Evolutionary conservation across 2,797 vertebrate genomes (phyloP).

Genomic region (Syncerus caffer): DNA sequence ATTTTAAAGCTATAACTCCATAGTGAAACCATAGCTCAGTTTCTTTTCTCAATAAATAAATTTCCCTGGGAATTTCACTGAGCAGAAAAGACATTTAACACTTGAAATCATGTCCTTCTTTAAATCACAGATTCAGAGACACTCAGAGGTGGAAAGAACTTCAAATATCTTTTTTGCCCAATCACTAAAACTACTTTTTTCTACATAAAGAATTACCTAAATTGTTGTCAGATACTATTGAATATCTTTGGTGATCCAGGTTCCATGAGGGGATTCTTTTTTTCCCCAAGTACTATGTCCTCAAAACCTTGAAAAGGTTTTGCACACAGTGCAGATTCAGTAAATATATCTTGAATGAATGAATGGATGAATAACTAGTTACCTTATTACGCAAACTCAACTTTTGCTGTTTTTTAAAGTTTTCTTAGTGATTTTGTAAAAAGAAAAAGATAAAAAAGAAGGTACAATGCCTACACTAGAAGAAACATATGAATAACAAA

Average conservation of each 20-base stretch:
- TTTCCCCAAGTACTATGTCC: neutral
- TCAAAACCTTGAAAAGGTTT: neutral
- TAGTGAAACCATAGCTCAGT: neutral
- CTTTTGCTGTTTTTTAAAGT: neutral
- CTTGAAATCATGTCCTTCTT: neutral
- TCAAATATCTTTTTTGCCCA: neutral
- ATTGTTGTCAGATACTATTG: neutral
- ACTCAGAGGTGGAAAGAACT: neutral
- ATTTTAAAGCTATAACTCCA: neutral
- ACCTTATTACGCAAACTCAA: neutral
- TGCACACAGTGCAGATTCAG: neutral
- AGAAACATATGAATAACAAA: neutral
- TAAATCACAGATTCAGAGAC: neutral
- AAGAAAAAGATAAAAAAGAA: neutral
- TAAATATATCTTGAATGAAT: neutral
- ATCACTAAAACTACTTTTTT: neutral
- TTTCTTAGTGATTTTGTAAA: neutral
- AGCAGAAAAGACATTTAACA: neutral
- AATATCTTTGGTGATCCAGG: neutral
- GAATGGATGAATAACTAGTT: neutral
- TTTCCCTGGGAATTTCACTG: neutral
- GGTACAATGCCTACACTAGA: neutral
- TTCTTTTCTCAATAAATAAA: neutral
- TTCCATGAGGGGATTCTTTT: neutral
- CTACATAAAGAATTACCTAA: neutral